A percentile compares a stretch with the other conserved stretches of the same genome.
These are phyloP conservation scores for Ptychochromis oligacanthus DNA, from an alignment of 2,113 vertebrate species.

Conservation along the genomic window DNA sequence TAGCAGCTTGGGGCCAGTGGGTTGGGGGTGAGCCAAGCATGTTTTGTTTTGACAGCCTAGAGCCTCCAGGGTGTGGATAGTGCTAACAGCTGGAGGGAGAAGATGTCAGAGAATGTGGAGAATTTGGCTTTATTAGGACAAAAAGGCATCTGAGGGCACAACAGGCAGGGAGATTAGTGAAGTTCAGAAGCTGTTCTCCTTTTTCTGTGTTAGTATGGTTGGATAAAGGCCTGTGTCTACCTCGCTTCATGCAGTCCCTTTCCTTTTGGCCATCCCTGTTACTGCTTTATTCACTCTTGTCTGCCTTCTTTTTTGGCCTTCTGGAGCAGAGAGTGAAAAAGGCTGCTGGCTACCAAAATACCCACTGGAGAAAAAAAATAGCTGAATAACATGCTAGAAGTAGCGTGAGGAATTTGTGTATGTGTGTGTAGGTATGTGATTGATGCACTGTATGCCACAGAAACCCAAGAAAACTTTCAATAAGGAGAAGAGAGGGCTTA, in stretches of 20 bases:
- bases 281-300: background rate
- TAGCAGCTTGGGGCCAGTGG: background rate
- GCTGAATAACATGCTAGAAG: constrained; percentile 51
- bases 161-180: background rate
- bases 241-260: background rate
- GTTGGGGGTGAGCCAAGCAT: constrained; percentile 30
- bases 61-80: constrained; percentile 45
- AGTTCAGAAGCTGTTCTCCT: background rate
- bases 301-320: constrained; percentile 27
- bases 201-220: background rate
- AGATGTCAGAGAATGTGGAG: constrained; percentile 50
- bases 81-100: constrained; percentile 58
- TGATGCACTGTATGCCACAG: background rate
- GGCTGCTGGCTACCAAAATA: constrained; percentile 45
- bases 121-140: constrained; percentile 46
- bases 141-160: constrained; percentile 18
- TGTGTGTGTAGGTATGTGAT: background rate
- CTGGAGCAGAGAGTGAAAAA: constrained; percentile 12
- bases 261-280: background rate
- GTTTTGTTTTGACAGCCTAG: constrained; percentile 66
- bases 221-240: background rate
- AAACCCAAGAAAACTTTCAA: constrained; percentile 37
- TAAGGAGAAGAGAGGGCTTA: constrained; percentile 4
- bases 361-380: constrained; percentile 47
- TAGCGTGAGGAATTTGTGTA: constrained; percentile 54